A percentile compares a stretch with the other conserved stretches of the same genome.
Conservation (phyloP, 2,113 vertebrate species). For the Salvator merianae region DNA sequence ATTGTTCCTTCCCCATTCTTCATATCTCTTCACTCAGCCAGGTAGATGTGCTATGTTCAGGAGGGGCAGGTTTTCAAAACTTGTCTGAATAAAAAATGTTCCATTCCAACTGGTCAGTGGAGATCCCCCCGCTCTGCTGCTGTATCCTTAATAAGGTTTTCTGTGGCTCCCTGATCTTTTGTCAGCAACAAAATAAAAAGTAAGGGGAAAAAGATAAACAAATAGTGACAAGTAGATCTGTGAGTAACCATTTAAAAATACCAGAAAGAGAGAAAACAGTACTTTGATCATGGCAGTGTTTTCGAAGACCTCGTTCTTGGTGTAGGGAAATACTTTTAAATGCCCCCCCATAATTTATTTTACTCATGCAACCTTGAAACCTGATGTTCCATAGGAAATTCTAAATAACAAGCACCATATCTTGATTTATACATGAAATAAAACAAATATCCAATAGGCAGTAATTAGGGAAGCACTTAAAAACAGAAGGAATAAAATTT, state of each 20-base stretch:
- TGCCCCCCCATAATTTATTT: too few species aligned
- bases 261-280: constrained; percentile 38
- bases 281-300: background rate
- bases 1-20: constrained; percentile 30
- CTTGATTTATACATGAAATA: constrained; percentile 14
- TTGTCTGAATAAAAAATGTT: background rate
- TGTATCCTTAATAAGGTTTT: constrained; percentile 15
- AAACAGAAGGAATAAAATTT: background rate
- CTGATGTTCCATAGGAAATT: constrained; percentile 36
- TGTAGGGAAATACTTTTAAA: background rate
- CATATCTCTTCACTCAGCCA: constrained; percentile 8
- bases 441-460: background rate
- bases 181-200: constrained; percentile 25
- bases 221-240: constrained; percentile 45
- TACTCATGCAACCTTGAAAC: constrained; percentile 17
- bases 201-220: constrained; percentile 55
- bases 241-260: constrained; percentile 1
- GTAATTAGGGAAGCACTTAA: constrained; percentile 1
- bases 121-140: background rate
- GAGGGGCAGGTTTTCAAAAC: constrained; percentile 22
- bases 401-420: background rate
- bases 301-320: background rate
- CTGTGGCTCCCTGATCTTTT: background rate
- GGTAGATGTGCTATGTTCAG: constrained; percentile 20
- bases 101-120: background rate